phyloP scores from a whole-genome alignment of 2,797 vertebrate species.

The Onychomys arenicola region DNA sequence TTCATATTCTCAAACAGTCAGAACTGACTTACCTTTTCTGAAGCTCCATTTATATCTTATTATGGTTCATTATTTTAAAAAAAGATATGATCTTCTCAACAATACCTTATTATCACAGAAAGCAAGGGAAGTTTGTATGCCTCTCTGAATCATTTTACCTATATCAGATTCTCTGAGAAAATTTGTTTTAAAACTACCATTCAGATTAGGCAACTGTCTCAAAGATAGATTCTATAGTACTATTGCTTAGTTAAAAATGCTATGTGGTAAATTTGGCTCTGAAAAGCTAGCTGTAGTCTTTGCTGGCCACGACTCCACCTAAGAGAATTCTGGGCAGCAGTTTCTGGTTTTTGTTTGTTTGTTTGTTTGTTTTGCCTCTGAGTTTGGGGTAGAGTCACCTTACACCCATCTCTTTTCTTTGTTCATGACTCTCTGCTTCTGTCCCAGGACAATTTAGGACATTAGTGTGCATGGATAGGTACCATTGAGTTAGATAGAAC shows the following conservation, averaged over 20 bases:
- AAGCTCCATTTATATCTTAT: not conserved
- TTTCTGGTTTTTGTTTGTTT: not conserved
- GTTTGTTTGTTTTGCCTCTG: not conserved
- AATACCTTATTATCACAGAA: not conserved
- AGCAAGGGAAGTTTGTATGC: not conserved
- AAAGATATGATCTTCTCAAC: not conserved
- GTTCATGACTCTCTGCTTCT: not conserved
- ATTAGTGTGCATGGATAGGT: not conserved
- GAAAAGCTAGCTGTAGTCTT: not conserved
- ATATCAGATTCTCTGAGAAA: not conserved
- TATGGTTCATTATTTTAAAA: not conserved
- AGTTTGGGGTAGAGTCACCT: not conserved
- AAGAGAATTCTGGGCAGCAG: not conserved
- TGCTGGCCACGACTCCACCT: not conserved
- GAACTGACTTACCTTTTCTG: not conserved
- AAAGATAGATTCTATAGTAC: not conserved
- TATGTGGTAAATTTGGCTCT: not conserved
- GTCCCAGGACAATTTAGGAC: not conserved
- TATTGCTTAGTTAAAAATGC: not conserved
- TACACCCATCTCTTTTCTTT: not conserved
- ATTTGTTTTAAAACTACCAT: not conserved
- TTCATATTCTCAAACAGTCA: not conserved
- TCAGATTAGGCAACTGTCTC: not conserved
- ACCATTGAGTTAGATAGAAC: not conserved
- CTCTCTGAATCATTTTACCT: not conserved